Evolutionary conservation across 2,888 invertebrate species (phyloP), one percentile per base, ranked within the genome.

Genomic region (Morpho deidamia): DNA sequence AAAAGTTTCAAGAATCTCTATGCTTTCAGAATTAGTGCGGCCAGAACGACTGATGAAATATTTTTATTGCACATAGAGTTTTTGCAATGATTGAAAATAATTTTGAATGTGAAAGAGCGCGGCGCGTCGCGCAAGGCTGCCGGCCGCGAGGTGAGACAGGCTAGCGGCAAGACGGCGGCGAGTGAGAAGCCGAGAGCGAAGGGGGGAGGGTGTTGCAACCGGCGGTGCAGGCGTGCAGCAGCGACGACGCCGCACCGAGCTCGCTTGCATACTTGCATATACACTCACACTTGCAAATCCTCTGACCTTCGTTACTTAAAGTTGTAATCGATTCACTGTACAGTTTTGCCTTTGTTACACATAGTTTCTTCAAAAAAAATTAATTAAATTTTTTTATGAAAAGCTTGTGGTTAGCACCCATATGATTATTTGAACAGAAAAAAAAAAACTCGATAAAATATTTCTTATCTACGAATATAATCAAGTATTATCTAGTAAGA

Each of bases 101-200:
- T 89, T 89, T 89, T 89, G 88, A 89, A 87, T 87, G 87, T 81
- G 76, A 88, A 88, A 85, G 80, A 88, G 88, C 87, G 89, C 89
- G 89, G 88, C 89, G 89, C 89, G 88, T 87, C 87, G 88, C 87
- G 86, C 87, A 85, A 87, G 87, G 88, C 87, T 87, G 87, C 87
- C 88, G 89, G 88, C 89, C 88, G 89, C 88, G 87, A 88, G 88
- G 86, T 87, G 89, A 88, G 89, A 89, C 88, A 86, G 86, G 88
- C 87, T 81, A 86, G 85, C 87, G 86, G 87, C 86, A 85, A 87
- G 88, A 85, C 87, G 83, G 81, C 84, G 80, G 79, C 84, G 89
- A 87, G 84, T 79, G 88, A 87, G 87, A 86, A 86, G 80, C 81
- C 83, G 84, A 78, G 84, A 86, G 83, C 73, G 85, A 86, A 83